Base-by-base conservation (phyloP, 1,140 invertebrate genomes). In the Polypedilum pembai region DNA sequence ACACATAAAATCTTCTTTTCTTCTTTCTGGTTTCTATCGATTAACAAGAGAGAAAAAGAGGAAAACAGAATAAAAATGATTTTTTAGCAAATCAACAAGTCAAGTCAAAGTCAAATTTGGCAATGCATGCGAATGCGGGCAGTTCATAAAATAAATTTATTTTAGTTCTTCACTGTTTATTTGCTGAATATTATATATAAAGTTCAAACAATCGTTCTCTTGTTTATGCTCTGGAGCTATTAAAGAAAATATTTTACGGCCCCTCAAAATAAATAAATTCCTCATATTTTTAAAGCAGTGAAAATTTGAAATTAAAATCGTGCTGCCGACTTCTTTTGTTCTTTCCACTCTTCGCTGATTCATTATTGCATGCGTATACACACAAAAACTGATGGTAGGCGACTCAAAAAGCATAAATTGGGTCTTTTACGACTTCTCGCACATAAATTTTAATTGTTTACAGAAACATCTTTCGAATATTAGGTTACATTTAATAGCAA, bases 361-460 rank as follows among this genome's bases (percentile, higher is more conserved):
- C 24, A 33, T 33, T 8, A 56, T 56, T 56, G 45, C 45, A 33
- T 33, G 24, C 24, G 24, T 33, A 33, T 5, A 33, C 24, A 33
- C 24, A 56, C 45, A 56, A 56, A n/a, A n/a, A n/a, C 12, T 12
- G 0, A n/a, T 56, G 12, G 45, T 56, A 56, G 45, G 45, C 45
- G 45, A 56, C 45, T 56, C 15, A 12, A 12, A 56, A 56, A 56
- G n/a, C 45, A 56, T 56, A 56, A 56, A 56, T 56, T 56, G 45
- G 24, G 5, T 15, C 4, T 56, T 56, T 56, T 56, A 56, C 15
- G 45, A 56, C 45, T 56, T n/a, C 12, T n/a, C 7, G 45, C 8
- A n/a, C 45, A 56, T 56, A 56, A 56, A 56, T 56, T 56, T 8
- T 56, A 56, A 56, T 56, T 56, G n/a, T 56, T 56, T 56, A 56